Conservation (phyloP, 2,888 invertebrate species). For the Mesochorus sp. region DNA sequence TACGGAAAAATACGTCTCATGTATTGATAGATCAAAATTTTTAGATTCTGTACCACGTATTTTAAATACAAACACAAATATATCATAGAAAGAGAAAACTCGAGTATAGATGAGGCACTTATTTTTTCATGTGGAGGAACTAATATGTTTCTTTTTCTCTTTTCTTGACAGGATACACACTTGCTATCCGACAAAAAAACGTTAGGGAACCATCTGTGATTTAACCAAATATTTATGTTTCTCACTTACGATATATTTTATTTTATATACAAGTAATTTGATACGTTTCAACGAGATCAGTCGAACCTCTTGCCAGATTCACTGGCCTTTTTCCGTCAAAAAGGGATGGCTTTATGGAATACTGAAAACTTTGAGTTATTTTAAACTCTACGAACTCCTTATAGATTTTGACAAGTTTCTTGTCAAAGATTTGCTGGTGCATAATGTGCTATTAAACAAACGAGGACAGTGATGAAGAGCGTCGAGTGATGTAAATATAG, state of each 20-base stretch:
- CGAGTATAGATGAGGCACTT: slow-evolving; percentile 14
- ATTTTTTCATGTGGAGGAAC: slow-evolving; percentile 18
- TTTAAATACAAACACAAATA: neutral
- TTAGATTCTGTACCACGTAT: neutral
- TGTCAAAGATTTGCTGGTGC: slow-evolving; percentile 4
- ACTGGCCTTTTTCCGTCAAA: too few species aligned
- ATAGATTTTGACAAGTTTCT: slow-evolving; percentile 3
- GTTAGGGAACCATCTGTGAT: slow-evolving; percentile 33
- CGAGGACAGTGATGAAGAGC: neutral
- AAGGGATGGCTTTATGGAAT: neutral
- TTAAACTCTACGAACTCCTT: neutral
- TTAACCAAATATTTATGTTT: slow-evolving; percentile 57
- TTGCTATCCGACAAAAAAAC: slow-evolving; percentile 20
- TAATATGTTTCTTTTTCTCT: slow-evolving; percentile 8
- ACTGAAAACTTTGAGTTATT: slow-evolving; percentile 28
- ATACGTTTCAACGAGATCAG: neutral
- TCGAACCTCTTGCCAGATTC: too few species aligned
- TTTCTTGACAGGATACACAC: slow-evolving; percentile 33
- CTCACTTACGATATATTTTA: slow-evolving; percentile 25
- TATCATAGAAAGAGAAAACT: slow-evolving; percentile 12
- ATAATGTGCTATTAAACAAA: neutral
- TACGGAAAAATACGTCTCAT: neutral
- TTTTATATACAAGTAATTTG: slow-evolving; percentile 17
- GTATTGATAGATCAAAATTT: neutral
- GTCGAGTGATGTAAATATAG: neutral